phyloP scores from a whole-genome alignment of 2,113 vertebrate genomes.

The Oryzias celebensis region DNA sequence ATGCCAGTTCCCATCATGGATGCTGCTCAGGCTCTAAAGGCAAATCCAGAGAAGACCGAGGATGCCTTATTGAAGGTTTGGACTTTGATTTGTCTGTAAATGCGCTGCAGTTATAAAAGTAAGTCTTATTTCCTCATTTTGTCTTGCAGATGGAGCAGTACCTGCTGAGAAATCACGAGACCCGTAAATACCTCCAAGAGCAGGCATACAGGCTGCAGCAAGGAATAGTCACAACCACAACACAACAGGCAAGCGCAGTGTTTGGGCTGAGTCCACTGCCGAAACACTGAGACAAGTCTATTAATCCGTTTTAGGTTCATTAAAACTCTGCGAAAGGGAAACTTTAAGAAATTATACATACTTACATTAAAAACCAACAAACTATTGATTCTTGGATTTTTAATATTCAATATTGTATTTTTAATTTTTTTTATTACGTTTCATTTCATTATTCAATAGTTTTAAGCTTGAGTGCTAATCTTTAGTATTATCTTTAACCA shows the following conservation, averaged over 20 bases:
- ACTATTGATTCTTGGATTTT: neutral
- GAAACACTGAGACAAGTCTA: no score
- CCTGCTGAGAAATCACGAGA: slow-evolving; percentile 95
- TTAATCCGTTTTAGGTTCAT: no score
- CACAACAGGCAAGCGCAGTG: slow-evolving; percentile 83
- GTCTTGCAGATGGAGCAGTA: slow-evolving; percentile 90
- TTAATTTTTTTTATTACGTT: no score
- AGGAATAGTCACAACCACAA: slow-evolving; percentile 95
- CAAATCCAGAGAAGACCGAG: slow-evolving; percentile 93
- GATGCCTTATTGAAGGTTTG: slow-evolving; percentile 91
- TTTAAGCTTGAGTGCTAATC: no score
- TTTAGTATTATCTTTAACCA: no score
- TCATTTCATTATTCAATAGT: no score
- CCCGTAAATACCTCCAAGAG: slow-evolving; percentile 91
- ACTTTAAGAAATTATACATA: no score
- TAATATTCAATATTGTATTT: neutral
- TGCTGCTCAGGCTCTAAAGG: slow-evolving; percentile 93
- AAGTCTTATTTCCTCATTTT: fast-evolving
- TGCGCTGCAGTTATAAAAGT: fast-evolving
- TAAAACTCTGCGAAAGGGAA: no score
- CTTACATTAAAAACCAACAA: no score
- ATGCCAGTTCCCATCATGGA: slow-evolving; percentile 97
- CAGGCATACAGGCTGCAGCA: slow-evolving; percentile 96
- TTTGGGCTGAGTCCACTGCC: no score
- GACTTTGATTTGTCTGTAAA: neutral